Conservation (phyloP, 1,140 invertebrate genomes). For the Apis laboriosa region DNA sequence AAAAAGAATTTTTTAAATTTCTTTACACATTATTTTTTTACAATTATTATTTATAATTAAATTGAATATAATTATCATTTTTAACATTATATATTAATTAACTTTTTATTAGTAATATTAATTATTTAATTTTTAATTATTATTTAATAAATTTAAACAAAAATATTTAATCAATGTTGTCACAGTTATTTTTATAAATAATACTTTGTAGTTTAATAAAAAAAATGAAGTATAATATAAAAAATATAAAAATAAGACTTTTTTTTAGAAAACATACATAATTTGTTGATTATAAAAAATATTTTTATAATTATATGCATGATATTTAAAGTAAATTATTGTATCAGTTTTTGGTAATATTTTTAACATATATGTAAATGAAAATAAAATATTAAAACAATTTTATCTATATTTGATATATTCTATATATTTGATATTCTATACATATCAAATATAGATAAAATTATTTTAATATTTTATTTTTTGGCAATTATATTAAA, state of each 20-base stretch:
- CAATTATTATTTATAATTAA: background rate
- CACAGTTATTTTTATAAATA: background rate
- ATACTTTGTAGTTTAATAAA: background rate
- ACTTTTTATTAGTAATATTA: background rate
- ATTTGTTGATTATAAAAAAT: slow-evolving; percentile 13
- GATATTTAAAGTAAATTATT: background rate
- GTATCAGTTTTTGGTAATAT: background rate
- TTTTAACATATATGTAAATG: slow-evolving; percentile 15
- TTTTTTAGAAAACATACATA: slow-evolving; percentile 10
- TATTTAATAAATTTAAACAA: background rate
- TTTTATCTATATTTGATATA: too few relatives aligned
- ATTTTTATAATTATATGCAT: too few relatives aligned
- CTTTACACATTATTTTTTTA: slow-evolving; percentile 3
- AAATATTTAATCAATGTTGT: background rate
- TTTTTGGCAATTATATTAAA: slow-evolving; percentile 9
- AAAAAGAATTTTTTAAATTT: background rate
- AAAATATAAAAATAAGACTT: slow-evolving; percentile 1
- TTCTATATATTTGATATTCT: too few relatives aligned
- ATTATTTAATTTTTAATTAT: background rate
- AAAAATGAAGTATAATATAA: background rate
- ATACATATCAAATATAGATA: background rate
- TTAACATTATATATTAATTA: background rate
- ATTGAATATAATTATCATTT: background rate
- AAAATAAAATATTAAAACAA: too few relatives aligned
- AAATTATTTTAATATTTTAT: background rate